A percentile compares a stretch with the other conserved stretches of the same genome.
Conservation (phyloP, 2,888 invertebrate genomes). For the Parnassius orleans region DNA sequence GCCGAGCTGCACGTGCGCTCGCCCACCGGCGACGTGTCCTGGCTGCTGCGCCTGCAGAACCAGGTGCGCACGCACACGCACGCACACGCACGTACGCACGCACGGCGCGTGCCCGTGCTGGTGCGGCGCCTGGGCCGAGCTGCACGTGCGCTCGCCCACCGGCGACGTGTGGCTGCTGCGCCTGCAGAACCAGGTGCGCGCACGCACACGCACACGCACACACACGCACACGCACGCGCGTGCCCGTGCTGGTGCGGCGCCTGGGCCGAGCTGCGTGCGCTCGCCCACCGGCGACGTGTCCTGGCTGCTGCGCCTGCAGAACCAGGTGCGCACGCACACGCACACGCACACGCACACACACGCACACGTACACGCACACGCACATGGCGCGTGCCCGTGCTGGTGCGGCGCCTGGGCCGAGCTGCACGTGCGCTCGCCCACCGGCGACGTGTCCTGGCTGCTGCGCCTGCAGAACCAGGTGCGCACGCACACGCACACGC, state of each 20-base stretch:
- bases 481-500: slow-evolving; percentile 58
- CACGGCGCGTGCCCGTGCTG: slow-evolving; percentile 89
- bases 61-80: slow-evolving; percentile 70
- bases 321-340: slow-evolving; percentile 78
- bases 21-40: slow-evolving; percentile 95
- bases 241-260: slow-evolving; percentile 95
- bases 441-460: slow-evolving; percentile 96
- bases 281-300: slow-evolving; percentile 95
- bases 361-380: too few relatives aligned
- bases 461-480: slow-evolving; percentile 95
- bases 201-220: slow-evolving; percentile 85
- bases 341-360: slow-evolving; percentile 84
- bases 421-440: slow-evolving; percentile 90
- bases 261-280: slow-evolving; percentile 94
- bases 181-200: slow-evolving; percentile 92
- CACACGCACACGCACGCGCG: slow-evolving; percentile 75
- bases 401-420: slow-evolving; percentile 98
- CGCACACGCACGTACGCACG: slow-evolving; percentile 72
- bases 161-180: slow-evolving; percentile 97
- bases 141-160: slow-evolving; percentile 90
- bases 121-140: slow-evolving; percentile 92
- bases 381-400: slow-evolving; percentile 88
- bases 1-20: slow-evolving; percentile 92
- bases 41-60: slow-evolving; percentile 97
- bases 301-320: slow-evolving; percentile 96